Evolutionary conservation across 2,113 vertebrate genomes (phyloP).

Genomic region (Aramus guarauna): DNA sequence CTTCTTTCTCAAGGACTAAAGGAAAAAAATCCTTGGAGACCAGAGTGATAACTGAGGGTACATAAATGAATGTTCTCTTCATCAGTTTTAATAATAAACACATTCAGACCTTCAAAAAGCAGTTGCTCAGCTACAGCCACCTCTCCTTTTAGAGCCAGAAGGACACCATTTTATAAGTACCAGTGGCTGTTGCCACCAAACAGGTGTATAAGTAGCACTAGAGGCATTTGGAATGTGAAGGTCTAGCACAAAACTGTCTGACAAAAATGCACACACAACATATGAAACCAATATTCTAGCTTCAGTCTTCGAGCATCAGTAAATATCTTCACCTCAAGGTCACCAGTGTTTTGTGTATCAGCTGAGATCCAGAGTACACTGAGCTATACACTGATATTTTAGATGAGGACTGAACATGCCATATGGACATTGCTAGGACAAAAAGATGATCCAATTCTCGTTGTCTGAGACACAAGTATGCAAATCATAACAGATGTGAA

Average conservation of each 20-base stretch:
- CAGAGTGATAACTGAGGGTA: neutral
- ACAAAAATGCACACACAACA: neutral
- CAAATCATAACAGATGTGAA: neutral
- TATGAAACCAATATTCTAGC: neutral
- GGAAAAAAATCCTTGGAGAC: neutral
- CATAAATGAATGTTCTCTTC: neutral
- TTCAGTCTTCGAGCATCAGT: neutral
- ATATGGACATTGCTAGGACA: neutral
- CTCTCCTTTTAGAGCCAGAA: neutral
- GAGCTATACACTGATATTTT: neutral
- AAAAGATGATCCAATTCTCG: neutral
- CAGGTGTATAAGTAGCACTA: neutral
- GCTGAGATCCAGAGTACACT: neutral
- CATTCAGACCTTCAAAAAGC: neutral
- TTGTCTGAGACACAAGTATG: neutral
- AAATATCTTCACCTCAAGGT: neutral
- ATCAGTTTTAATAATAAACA: neutral
- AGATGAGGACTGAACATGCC: neutral
- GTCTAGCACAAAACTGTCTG: neutral
- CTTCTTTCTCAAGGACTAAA: neutral
- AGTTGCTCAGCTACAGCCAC: neutral
- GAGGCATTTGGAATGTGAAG: neutral
- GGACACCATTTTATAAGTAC: fast-evolving
- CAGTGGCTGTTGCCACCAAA: neutral
- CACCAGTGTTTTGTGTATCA: neutral